Base-by-base conservation (phyloP, 1,140 invertebrate genomes). In the Rhopalosiphum padi region DNA sequence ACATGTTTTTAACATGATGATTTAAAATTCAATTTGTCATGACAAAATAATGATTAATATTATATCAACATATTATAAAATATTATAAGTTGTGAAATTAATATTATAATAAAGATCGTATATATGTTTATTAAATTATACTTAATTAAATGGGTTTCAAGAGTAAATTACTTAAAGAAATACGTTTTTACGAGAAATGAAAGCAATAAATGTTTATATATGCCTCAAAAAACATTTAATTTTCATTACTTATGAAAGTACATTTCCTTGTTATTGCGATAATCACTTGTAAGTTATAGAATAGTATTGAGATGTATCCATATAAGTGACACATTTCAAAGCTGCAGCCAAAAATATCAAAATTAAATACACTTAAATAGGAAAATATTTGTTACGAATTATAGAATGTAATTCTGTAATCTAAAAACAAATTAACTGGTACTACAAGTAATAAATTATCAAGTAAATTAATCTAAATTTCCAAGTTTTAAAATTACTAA, bases 191-290 rank as follows among this genome's bases (percentile, higher is more conserved):
- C 4, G 2, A 9, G 2, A 22, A 41, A 85, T 25, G 37, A 30
- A 43, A 85, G 0, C 23, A 41, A 85, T 43, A 15, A 43, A 85
- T 41, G 83, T 35, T 68, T 68, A 83, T 22, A 41, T 23, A 21
- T 21, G 82, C 2, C 8, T 0, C 5, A 77, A 77, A 30, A 6
- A 35, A 85, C 23, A 41, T 85, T 85, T 41, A 41, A 85, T 43
- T 85, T 85, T 43, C 41, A 85, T 85, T 43, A 25, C 83, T 85
- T 25, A 85, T 41, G 83, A 41, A 85, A 85, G 83, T 85, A 23
- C 22, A 41, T 85, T 85, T 41, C 22, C 83, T 85, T 85, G 37
- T 85, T 85, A 83, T 25, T 85, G 30, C 83, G 37, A 85, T 85
- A 43, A 43, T 85, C 22, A 85, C 37, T 41, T 51, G 18, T 51